phyloP scores from a whole-genome alignment of 2,113 vertebrate genomes.

The Microcebus murinus region DNA sequence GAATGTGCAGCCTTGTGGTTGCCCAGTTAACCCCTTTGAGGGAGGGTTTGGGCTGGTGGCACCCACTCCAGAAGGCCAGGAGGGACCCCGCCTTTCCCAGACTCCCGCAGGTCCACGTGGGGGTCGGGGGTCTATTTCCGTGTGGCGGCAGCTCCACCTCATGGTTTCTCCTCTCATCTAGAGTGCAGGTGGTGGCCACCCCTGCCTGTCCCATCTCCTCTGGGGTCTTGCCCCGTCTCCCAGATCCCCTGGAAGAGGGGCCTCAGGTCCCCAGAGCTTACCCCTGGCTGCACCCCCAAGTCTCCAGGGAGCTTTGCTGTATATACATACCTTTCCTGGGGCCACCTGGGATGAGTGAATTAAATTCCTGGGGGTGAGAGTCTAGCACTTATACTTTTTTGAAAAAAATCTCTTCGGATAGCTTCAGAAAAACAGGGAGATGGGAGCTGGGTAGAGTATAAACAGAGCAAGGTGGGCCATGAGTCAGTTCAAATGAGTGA shows the following conservation, averaged over 20 bases:
- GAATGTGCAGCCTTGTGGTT: rapidly evolving
- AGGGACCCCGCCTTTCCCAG: neutral
- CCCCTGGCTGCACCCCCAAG: neutral
- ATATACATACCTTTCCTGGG: neutral
- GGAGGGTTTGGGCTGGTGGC: too few relatives aligned
- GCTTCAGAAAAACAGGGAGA: neutral
- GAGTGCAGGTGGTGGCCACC: neutral
- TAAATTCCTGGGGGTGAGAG: neutral
- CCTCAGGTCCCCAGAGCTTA: neutral
- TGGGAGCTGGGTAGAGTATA: neutral
- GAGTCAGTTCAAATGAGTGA: rapidly evolving
- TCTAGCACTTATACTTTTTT: neutral
- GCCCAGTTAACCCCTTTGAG: neutral
- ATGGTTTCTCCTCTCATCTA: neutral
- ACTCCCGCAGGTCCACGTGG: neutral
- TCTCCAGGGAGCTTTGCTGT: neutral
- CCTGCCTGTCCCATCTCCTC: too few relatives aligned
- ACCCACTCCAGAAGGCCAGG: neutral
- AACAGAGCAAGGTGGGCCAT: rapidly evolving
- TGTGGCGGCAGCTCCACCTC: neutral
- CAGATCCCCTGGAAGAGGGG: neutral
- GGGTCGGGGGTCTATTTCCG: too few relatives aligned
- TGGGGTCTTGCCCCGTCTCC: rapidly evolving
- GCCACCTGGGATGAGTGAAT: too few relatives aligned
- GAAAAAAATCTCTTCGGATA: neutral